A percentile compares a stretch with the other conserved stretches of the same genome.
These are phyloP conservation scores for Adineta ricciae DNA, from an alignment of 2,888 invertebrate genomes.

Conservation along the genomic window DNA sequence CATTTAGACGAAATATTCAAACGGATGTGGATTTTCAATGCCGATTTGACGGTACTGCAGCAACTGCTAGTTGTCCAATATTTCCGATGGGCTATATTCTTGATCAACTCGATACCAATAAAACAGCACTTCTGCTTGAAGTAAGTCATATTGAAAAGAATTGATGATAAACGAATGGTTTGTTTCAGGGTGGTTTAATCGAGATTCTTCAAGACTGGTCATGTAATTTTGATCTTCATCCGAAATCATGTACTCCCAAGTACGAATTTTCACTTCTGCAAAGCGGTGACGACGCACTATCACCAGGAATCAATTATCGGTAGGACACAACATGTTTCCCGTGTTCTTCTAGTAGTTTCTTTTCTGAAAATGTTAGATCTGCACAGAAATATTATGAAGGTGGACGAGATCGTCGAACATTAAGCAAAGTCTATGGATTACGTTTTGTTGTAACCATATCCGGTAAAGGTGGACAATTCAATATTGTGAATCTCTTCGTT, in stretches of 20 bases:
- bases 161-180: neutral
- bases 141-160: neutral
- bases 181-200: conserved; percentile 49
- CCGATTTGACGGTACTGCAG: neutral
- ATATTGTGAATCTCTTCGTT: conserved; percentile 50
- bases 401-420: conserved; percentile 41
- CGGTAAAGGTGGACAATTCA: conserved; percentile 53
- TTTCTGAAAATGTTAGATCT: neutral
- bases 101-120: neutral
- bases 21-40: neutral
- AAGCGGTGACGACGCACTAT: conserved; percentile 35
- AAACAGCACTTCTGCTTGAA: neutral
- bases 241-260: conserved; percentile 49
- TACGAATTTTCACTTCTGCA: conserved; percentile 52
- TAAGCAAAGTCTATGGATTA: conserved; percentile 52
- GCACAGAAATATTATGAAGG: conserved; percentile 40
- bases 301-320: conserved; percentile 39
- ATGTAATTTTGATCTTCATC: conserved; percentile 52
- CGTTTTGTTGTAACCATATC: conserved; percentile 51
- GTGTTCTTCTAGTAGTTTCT: neutral
- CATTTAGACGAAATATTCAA: neutral
- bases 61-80: conserved; percentile 26
- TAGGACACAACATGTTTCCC: too few species aligned
- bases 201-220: conserved; percentile 52
- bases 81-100: conserved; percentile 27